Conservation (phyloP, 2,797 vertebrate species). For the Catharus ustulatus region DNA sequence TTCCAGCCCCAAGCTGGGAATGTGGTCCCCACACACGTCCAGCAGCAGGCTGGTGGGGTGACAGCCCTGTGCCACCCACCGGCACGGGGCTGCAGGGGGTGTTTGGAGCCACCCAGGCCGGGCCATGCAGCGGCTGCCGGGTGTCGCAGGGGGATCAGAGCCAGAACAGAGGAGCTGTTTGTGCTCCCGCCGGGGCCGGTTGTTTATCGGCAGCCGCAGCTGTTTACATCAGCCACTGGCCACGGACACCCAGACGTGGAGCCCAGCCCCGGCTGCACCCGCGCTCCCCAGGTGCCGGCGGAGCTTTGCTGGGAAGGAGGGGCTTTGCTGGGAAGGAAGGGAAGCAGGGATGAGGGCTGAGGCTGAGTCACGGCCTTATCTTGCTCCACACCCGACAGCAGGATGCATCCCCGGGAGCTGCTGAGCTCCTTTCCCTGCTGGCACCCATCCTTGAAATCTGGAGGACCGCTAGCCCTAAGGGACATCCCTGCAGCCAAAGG, state of each 20-base stretch:
- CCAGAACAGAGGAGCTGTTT: conserved; percentile 49
- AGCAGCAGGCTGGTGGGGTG: too few species aligned
- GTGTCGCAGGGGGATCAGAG: neutral
- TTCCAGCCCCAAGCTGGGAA: fast-evolving
- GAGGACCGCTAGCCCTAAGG: neutral
- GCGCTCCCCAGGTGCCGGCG: neutral
- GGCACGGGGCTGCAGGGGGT: fast-evolving
- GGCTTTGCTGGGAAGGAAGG: neutral
- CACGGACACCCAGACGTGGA: neutral
- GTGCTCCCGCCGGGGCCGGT: neutral
- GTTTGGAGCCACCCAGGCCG: fast-evolving
- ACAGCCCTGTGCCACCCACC: neutral
- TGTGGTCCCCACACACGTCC: too few species aligned
- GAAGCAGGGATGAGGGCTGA: neutral
- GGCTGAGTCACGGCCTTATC: neutral
- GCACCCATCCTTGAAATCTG: neutral
- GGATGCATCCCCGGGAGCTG: fast-evolving
- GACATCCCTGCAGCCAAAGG: neutral
- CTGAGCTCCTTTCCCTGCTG: neutral
- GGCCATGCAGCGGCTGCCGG: neutral
- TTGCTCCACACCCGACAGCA: neutral
- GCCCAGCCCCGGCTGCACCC: neutral
- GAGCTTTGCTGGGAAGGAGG: neutral
- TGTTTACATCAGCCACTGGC: conserved; percentile 60
- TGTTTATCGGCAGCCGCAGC: conserved; percentile 54